These are phyloP conservation scores for Furcifer pardalis DNA, from an alignment of 2,797 vertebrate species.

Conservation along the genomic window DNA sequence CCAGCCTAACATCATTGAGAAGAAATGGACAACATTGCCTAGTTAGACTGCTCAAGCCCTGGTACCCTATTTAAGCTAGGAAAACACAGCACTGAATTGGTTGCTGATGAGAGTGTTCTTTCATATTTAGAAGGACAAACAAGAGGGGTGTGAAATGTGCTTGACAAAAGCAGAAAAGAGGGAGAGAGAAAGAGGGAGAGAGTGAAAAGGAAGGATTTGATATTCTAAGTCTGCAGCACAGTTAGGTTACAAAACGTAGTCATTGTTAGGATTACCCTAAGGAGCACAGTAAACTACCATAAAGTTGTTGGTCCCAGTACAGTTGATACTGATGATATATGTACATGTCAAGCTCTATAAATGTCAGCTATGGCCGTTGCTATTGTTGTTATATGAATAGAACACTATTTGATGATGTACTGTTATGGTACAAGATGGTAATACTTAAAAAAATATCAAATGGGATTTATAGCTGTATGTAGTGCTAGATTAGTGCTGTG, in stretches of 20 bases:
- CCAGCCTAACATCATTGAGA: too few species aligned
- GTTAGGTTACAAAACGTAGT: background rate
- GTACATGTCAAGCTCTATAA: too few species aligned
- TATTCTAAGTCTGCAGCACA: background rate
- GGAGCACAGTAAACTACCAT: background rate
- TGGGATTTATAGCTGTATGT: background rate
- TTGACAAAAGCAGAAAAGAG: background rate
- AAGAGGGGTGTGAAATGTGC: too few species aligned
- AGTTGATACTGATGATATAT: too few species aligned
- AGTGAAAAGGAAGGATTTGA: background rate
- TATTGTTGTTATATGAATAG: background rate
- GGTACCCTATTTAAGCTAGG: background rate
- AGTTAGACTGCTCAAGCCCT: too few species aligned
- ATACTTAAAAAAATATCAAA: background rate
- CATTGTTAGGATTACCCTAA: background rate
- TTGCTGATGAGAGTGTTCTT: background rate
- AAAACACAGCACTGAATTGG: background rate
- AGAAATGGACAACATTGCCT: too few species aligned
- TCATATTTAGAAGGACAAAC: background rate
- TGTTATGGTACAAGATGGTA: background rate
- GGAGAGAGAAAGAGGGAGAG: too few species aligned
- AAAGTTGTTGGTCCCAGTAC: too few species aligned
- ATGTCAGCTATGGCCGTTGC: background rate
- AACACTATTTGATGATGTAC: background rate
- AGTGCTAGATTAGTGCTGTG: background rate